Evolutionary conservation across 2,888 invertebrate genomes (phyloP), one percentile per base, ranked within the genome.

Genomic region (Thelaira solivaga): DNA sequence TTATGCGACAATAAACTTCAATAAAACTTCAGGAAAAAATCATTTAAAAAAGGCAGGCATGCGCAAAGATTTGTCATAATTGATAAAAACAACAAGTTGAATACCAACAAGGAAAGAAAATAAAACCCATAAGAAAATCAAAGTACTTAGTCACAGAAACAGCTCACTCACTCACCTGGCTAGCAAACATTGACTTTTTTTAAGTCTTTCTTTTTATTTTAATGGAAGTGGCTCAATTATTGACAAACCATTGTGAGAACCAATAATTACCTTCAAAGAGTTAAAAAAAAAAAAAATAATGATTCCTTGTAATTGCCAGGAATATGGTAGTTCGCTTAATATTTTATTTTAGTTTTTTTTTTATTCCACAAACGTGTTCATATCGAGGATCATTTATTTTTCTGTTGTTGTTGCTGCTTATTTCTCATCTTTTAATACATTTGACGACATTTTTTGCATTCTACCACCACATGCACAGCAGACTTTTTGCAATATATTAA

Each of bases 1-100:
- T 59, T 36, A 51, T 13, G 59, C 49, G 75, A 69, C 75, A 72
- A 80, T 76, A 73, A 76, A 76, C 75, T 64, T 72, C 71, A 67
- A 61, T 76, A 41, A 36, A 43, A 64, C 57, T 55, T 49, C 24
- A 74, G 62, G 62, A 78, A 67, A 53, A 76, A 76, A 69, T 76
- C 59, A 69, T 68, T 73, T 73, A 64, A 64, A 61, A 74, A 79
- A 80, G 51, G 62, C 86, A 87, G 83, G 87, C 86, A 88, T 86
- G 87, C 86, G 85, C 86, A 86, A 87, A 88, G 88, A 87, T 87
- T 86, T 87, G 87, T 88, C 87, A 87, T 87, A 87, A 88, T 88
- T 87, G 88, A 87, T 87, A 88, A 86, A 76, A 26, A 45, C 26
- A 29, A 45, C 20, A 47, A 41, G 10, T 29, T 11, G 41, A 57